These are phyloP conservation scores for Nothocercus nigrocapillus DNA, from an alignment of 2,113 vertebrate species.

Conservation along the genomic window DNA sequence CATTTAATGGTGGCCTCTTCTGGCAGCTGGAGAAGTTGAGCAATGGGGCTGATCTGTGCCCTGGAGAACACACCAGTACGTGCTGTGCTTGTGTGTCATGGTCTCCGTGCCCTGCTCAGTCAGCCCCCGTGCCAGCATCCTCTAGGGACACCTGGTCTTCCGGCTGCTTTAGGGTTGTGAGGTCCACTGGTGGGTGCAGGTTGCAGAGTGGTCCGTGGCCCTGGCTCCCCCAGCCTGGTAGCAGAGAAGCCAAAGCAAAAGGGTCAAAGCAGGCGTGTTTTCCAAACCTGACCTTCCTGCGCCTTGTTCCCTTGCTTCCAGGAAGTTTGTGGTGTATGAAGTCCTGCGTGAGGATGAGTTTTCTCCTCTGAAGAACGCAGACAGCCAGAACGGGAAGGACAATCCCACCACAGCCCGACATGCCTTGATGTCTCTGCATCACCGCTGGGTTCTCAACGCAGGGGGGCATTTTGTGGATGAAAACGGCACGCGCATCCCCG, in stretches of 20 bases:
- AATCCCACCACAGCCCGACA: slow-evolving; percentile 94
- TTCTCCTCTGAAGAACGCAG: slow-evolving; percentile 94
- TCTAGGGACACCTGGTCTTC: background rate
- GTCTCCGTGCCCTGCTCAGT: background rate
- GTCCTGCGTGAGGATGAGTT: slow-evolving; percentile 96
- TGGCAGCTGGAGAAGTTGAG: background rate
- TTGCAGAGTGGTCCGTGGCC: accelerated
- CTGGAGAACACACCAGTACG: no score
- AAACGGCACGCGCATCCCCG: slow-evolving; percentile 89
- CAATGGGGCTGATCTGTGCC: background rate
- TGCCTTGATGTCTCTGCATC: slow-evolving; percentile 93
- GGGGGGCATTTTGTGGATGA: slow-evolving; percentile 95
- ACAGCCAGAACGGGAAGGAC: slow-evolving; percentile 96
- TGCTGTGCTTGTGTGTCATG: background rate
- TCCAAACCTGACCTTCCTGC: accelerated
- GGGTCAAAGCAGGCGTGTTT: background rate
- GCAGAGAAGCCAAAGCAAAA: background rate
- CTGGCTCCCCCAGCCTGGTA: background rate
- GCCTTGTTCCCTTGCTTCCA: slow-evolving; percentile 26
- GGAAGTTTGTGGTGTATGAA: slow-evolving; percentile 93
- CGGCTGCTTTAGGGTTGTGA: background rate
- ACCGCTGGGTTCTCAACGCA: slow-evolving; percentile 96
- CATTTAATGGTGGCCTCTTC: background rate
- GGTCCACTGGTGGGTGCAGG: background rate
- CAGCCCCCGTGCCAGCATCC: background rate